A percentile compares a stretch with the other conserved stretches of the same genome.
phyloP scores from a whole-genome alignment of 2,888 invertebrate species.

The Spodoptera littoralis region DNA sequence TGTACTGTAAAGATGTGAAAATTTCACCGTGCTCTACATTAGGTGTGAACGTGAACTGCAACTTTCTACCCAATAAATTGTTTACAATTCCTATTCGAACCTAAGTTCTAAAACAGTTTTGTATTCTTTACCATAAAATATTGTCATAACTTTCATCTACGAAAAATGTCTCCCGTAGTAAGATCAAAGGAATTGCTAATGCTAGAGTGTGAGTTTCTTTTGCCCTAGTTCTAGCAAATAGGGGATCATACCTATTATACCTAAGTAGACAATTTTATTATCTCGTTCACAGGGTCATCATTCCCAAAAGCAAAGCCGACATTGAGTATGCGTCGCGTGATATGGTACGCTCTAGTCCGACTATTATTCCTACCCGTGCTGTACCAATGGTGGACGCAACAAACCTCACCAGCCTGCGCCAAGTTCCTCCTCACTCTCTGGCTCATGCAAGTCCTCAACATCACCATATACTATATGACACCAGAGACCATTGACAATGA shows the following conservation, averaged over 20 bases:
- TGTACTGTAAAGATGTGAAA: too few relatives aligned
- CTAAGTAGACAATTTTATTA: not conserved
- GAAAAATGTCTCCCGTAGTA: too few relatives aligned
- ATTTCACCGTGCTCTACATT: too few relatives aligned
- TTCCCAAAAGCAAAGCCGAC: constrained; percentile 99
- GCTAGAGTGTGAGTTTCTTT: too few relatives aligned
- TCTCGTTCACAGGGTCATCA: constrained; percentile 92
- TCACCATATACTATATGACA: constrained; percentile 86
- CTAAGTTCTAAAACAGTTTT: not conserved
- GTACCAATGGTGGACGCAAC: constrained; percentile 96
- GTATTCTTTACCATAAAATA: too few relatives aligned
- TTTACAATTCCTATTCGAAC: not conserved
- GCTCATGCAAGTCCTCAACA: constrained; percentile 91
- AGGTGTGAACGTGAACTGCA: too few relatives aligned
- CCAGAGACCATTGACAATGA: constrained; percentile 83
- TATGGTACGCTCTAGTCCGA: constrained; percentile 94
- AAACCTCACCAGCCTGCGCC: constrained; percentile 94
- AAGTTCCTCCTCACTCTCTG: constrained; percentile 93
- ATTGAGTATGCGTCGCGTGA: constrained; percentile 95
- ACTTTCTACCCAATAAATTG: too few relatives aligned
- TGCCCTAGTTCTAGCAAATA: too few relatives aligned
- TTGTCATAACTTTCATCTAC: too few relatives aligned
- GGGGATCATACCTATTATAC: too few relatives aligned
- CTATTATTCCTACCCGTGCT: constrained; percentile 95
- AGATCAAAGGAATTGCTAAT: not conserved